Percentiles rank a stretch among this genome's conserved stretches.
Conservation (phyloP, 2,113 vertebrate species). For the Labeo catla region DNA sequence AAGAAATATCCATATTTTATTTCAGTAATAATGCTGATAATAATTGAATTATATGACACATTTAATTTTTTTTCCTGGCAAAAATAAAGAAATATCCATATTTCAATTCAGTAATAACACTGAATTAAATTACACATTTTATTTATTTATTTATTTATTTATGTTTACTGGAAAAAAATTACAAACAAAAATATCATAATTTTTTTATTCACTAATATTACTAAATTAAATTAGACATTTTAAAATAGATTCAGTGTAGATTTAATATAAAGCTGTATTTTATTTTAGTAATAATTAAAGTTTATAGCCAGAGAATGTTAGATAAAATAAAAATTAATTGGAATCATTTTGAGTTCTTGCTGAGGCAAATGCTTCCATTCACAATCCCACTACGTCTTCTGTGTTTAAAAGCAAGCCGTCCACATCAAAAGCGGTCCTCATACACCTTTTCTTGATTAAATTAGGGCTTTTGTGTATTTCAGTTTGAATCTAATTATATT, state of each 20-base stretch:
- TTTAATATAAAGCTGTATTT: too few species aligned
- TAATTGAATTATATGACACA: too few species aligned
- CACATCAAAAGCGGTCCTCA: background rate
- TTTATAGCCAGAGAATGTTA: background rate
- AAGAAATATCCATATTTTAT: too few species aligned
- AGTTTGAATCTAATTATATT: slow-evolving; percentile 12
- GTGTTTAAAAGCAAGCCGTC: background rate
- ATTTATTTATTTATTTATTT: too few species aligned
- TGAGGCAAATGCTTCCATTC: background rate
- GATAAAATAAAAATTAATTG: background rate
- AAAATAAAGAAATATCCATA: background rate
- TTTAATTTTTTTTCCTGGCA: too few species aligned
- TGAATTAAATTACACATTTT: background rate
- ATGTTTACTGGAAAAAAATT: too few species aligned
- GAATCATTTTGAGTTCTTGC: background rate
- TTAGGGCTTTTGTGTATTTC: slow-evolving; percentile 8
- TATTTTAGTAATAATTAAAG: background rate
- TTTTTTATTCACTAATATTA: too few species aligned
- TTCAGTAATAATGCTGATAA: too few species aligned
- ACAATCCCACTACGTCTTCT: background rate
- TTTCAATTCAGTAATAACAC: background rate
- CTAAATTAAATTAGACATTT: too few species aligned
- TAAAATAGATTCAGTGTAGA: too few species aligned
- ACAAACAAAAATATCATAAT: too few species aligned
- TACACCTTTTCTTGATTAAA: slow-evolving; percentile 22